Conservation (phyloP, 2,888 invertebrate species). For the Poecilobothrus nobilitatus region DNA sequence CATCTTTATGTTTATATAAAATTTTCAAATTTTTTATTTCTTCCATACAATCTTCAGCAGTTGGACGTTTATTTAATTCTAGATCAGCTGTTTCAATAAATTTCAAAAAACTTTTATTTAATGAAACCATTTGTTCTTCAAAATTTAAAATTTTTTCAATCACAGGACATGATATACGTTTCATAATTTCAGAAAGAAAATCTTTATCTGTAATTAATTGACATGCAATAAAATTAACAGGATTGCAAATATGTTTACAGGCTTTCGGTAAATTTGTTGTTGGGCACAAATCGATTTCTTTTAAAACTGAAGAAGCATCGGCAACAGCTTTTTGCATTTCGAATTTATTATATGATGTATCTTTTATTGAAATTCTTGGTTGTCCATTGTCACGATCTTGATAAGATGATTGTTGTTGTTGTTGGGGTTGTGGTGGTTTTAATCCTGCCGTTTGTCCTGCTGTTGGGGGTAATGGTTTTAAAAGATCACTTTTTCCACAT, state of each 20-base stretch:
- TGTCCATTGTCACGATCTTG: conserved; percentile 26
- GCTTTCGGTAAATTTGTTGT: not conserved
- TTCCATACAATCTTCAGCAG: conserved; percentile 32
- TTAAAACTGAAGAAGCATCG: not conserved
- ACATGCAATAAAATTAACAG: conserved; percentile 34
- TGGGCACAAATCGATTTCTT: not conserved
- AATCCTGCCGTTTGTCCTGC: no score
- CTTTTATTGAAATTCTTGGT: conserved; percentile 29
- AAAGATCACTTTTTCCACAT: no score
- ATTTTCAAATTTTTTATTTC: conserved; percentile 30
- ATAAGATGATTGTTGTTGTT: conserved; percentile 27
- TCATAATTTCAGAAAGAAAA: conserved; percentile 35
- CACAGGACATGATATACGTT: conserved; percentile 33
- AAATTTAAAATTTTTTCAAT: conserved; percentile 30
- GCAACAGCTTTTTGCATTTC: conserved; percentile 11
- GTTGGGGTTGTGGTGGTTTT: not conserved
- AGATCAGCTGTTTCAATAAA: conserved; percentile 29
- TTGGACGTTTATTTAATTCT: conserved; percentile 31
- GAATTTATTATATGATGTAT: conserved; percentile 20
- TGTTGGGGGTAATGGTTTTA: no score
- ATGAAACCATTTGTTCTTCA: conserved; percentile 25
- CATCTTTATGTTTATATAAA: conserved; percentile 26
- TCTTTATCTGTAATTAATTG: conserved; percentile 31
- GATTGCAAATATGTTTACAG: conserved; percentile 27
- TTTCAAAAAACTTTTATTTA: conserved; percentile 28